These are phyloP conservation scores for Drosophila tripunctata DNA, from an alignment of 2,888 invertebrate genomes.

Conservation along the genomic window DNA sequence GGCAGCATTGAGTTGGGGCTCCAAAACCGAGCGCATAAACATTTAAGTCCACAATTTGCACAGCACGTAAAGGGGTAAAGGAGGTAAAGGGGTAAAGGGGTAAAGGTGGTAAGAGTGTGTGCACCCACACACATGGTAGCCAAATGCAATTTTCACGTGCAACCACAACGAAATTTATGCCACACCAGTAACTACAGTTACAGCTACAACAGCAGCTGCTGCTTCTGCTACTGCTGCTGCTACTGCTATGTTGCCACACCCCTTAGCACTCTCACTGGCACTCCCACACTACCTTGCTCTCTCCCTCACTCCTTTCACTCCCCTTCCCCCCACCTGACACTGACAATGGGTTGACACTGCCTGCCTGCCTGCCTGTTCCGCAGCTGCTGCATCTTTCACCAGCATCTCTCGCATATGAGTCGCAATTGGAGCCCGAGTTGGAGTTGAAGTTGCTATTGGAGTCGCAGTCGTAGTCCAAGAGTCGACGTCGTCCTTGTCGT, in stretches of 20 bases:
- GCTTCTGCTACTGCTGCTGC: conserved; percentile 19
- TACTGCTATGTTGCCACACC: too few species aligned
- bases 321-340: conserved; percentile 39
- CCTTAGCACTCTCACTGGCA: neutral
- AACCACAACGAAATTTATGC: conserved; percentile 81
- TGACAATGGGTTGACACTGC: conserved; percentile 69
- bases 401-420: conserved; percentile 38
- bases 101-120: too few species aligned
- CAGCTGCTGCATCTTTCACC: conserved; percentile 44
- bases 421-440: conserved; percentile 1
- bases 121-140: conserved; percentile 51
- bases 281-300: neutral
- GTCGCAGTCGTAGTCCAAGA: conserved; percentile 21
- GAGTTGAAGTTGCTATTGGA: neutral
- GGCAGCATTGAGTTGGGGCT: conserved; percentile 27
- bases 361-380: conserved; percentile 21
- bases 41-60: conserved; percentile 81
- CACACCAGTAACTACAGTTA: conserved; percentile 66
- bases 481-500: conserved; percentile 21
- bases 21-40: conserved; percentile 71
- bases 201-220: conserved; percentile 42
- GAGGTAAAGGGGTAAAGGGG: too few species aligned
- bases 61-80: conserved; percentile 58
- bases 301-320: conserved; percentile 2
- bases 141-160: conserved; percentile 80